These are phyloP conservation scores for Ceryle rudis DNA, from an alignment of 2,797 vertebrate genomes.

Conservation along the genomic window DNA sequence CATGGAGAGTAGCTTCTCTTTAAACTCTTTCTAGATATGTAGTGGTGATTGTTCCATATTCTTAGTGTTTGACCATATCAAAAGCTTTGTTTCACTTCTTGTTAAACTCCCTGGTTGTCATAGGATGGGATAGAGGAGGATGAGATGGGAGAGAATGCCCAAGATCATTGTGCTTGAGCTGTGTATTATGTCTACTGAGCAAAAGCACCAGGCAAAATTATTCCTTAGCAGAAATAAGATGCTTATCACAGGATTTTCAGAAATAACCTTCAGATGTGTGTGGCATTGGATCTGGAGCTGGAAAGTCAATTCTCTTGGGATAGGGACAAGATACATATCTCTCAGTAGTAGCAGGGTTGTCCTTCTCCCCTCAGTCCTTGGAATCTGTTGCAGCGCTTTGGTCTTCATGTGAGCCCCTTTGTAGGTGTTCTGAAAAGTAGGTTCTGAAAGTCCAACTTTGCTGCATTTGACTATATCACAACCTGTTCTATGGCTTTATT, in stretches of 20 bases:
- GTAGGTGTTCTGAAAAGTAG: background rate
- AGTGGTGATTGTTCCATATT: background rate
- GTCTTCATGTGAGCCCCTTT: background rate
- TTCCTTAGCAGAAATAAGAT: background rate
- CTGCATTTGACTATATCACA: background rate
- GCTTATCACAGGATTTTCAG: background rate
- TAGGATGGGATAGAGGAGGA: background rate
- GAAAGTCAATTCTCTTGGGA: background rate
- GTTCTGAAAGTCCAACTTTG: background rate
- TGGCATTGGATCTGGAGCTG: background rate
- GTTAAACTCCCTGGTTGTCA: background rate
- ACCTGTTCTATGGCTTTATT: background rate
- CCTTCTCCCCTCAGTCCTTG: background rate
- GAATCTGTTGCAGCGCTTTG: background rate
- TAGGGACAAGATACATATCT: background rate
- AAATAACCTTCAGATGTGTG: background rate
- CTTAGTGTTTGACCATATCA: background rate
- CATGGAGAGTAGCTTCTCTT: background rate
- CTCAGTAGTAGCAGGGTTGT: background rate
- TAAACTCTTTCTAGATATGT: background rate
- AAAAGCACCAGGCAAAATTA: background rate
- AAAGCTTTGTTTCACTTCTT: background rate
- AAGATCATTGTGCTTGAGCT: background rate
- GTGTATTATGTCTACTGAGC: background rate
- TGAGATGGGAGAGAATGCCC: background rate